Percentiles rank a stretch among this genome's conserved stretches.
phyloP scores from a whole-genome alignment of 1,140 invertebrate genomes.

The Aplysia californica region DNA sequence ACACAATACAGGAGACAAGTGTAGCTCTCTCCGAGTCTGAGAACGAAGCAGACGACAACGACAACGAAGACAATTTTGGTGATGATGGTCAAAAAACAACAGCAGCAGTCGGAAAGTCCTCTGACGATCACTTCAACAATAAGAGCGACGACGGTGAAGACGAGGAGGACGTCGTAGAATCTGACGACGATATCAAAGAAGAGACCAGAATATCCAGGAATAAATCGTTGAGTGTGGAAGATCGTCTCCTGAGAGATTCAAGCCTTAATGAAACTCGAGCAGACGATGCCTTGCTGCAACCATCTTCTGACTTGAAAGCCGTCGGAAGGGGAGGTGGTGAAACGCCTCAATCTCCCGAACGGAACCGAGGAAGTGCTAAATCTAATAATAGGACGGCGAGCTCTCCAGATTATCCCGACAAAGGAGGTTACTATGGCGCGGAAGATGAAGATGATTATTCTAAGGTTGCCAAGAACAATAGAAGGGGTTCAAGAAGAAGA shows the following conservation, averaged over 20 bases:
- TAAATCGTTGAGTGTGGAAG: not conserved
- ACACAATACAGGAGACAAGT: slow-evolving; percentile 32
- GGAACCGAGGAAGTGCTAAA: too few species aligned
- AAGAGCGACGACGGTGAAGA: not conserved
- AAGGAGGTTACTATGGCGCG: too few species aligned
- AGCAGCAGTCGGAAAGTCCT: too few species aligned
- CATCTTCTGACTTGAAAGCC: not conserved
- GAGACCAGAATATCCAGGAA: not conserved
- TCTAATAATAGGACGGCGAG: too few species aligned
- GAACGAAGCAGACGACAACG: not conserved
- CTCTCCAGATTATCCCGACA: too few species aligned
- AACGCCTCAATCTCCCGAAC: not conserved
- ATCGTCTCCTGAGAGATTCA: not conserved
- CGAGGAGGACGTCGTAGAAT: not conserved
- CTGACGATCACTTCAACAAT: too few species aligned
- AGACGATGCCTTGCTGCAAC: not conserved
- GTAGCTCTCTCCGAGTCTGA: not conserved
- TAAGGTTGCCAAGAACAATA: too few species aligned
- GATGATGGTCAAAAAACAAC: too few species aligned
- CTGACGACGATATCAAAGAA: slow-evolving; percentile 16
- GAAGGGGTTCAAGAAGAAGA: too few species aligned
- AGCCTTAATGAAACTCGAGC: not conserved
- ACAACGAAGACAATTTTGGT: too few species aligned
- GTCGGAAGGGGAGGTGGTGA: too few species aligned
- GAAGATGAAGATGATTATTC: too few species aligned